These are phyloP conservation scores for Oreochromis aureus DNA, from an alignment of 2,113 vertebrate species.

Conservation along the genomic window DNA sequence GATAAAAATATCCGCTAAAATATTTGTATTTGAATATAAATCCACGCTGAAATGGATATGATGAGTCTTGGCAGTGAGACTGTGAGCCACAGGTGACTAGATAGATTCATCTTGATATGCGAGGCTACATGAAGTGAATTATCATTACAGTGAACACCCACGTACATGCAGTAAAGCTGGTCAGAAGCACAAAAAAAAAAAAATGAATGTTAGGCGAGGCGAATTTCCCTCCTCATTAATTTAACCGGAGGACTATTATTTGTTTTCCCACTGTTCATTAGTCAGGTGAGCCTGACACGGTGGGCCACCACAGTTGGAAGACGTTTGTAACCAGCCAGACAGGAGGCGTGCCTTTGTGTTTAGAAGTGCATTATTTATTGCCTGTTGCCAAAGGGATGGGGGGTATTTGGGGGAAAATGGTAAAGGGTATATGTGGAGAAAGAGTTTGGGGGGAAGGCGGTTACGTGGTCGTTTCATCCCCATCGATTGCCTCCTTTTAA, in stretches of 20 bases:
- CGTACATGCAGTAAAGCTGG: conserved; percentile 37
- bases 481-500: conserved; percentile 78
- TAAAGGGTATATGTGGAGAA: background rate
- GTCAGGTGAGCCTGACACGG: conserved; percentile 56
- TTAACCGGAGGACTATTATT: conserved; percentile 61
- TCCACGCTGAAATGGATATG: background rate
- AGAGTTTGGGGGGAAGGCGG: background rate
- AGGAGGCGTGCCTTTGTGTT: conserved; percentile 42
- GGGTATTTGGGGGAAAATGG: background rate
- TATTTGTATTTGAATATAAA: background rate
- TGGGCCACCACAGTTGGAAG: conserved; percentile 47
- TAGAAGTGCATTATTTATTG: conserved; percentile 45
- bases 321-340: conserved; percentile 52
- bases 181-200: conserved; percentile 21
- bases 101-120: conserved; percentile 48
- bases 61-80: background rate
- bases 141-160: conserved; percentile 58
- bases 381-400: conserved; percentile 18
- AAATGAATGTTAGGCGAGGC: conserved; percentile 45
- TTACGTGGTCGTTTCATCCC: conserved; percentile 26
- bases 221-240: conserved; percentile 65
- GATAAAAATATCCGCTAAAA: background rate
- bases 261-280: conserved; percentile 68
- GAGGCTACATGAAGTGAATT: conserved; percentile 54
- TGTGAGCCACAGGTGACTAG: conserved; percentile 50